Percentiles rank a stretch among this genome's conserved stretches.
These are phyloP conservation scores for Struthio camelus DNA, from an alignment of 2,113 vertebrate species.

Conservation along the genomic window DNA sequence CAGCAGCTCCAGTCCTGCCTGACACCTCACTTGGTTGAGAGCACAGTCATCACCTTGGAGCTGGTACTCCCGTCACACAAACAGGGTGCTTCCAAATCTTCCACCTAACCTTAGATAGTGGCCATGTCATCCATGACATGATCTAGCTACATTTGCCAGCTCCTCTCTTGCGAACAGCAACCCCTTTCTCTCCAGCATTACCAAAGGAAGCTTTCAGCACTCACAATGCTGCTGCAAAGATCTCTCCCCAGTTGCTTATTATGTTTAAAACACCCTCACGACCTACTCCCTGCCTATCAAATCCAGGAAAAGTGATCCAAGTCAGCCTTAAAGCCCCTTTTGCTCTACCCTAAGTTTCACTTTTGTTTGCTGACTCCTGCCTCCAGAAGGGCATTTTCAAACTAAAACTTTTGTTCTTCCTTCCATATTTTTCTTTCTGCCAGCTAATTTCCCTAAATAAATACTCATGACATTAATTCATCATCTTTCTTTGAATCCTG, in stretches of 20 bases:
- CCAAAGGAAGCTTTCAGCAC: not conserved
- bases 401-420: not conserved
- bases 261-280: not conserved
- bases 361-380: not conserved
- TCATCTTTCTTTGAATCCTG: not conserved
- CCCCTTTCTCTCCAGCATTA: not conserved
- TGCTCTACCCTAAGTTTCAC: not conserved
- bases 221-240: not conserved
- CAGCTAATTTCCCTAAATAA: not conserved
- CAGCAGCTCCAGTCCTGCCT: not conserved
- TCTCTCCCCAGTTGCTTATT: not conserved
- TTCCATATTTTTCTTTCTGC: not conserved
- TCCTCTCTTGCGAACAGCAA: not conserved
- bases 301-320: not conserved
- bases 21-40: accelerated
- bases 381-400: not conserved
- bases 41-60: not conserved
- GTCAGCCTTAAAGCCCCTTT: not conserved
- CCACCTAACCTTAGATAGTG: not conserved
- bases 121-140: not conserved
- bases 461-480: not conserved
- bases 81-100: not conserved
- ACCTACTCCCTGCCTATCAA: not conserved
- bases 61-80: accelerated
- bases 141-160: not conserved